A percentile compares a stretch with the other conserved stretches of the same genome.
phyloP scores from a whole-genome alignment of 2,888 invertebrate species.

The Rhorus exstirpatorius region DNA sequence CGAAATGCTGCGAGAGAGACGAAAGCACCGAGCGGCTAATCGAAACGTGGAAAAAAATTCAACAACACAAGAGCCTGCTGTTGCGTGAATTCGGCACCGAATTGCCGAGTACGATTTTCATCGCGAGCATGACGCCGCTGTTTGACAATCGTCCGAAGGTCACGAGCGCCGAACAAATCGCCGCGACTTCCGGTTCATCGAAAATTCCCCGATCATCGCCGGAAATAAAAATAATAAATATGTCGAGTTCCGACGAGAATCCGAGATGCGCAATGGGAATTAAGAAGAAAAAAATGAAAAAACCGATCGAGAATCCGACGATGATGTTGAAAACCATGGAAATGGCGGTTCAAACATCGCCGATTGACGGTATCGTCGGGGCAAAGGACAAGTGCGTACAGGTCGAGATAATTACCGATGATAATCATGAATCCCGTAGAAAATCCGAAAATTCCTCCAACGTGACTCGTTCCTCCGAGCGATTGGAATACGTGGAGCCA shows the following conservation, averaged over 20 bases:
- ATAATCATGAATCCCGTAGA: not conserved
- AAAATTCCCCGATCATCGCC: conserved; percentile 70
- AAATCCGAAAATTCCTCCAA: not conserved
- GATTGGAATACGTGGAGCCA: conserved; percentile 76
- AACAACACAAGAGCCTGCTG: conserved; percentile 80
- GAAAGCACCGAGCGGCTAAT: conserved; percentile 50
- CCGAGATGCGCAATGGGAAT: too few species aligned
- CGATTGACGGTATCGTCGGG: conserved; percentile 68
- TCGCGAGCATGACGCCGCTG: conserved; percentile 78
- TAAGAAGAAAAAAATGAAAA: conserved; percentile 64
- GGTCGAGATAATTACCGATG: conserved; percentile 70
- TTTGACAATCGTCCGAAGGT: conserved; percentile 71
- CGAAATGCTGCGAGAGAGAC: conserved; percentile 19
- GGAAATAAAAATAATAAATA: conserved; percentile 82
- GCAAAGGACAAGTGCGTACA: conserved; percentile 75
- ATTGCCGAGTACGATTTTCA: conserved; percentile 81
- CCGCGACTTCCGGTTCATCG: not conserved
- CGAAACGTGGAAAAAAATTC: conserved; percentile 81
- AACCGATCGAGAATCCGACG: conserved; percentile 66
- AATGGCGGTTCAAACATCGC: conserved; percentile 78
- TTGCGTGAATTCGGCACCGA: conserved; percentile 81
- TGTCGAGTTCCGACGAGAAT: conserved; percentile 74
- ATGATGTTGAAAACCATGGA: conserved; percentile 71
- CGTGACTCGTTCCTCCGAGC: conserved; percentile 17
- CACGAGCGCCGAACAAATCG: conserved; percentile 52